Percentiles rank a stretch among this genome's conserved stretches.
phyloP scores from a whole-genome alignment of 2,113 vertebrate genomes.

The Paradisaea rubra region DNA sequence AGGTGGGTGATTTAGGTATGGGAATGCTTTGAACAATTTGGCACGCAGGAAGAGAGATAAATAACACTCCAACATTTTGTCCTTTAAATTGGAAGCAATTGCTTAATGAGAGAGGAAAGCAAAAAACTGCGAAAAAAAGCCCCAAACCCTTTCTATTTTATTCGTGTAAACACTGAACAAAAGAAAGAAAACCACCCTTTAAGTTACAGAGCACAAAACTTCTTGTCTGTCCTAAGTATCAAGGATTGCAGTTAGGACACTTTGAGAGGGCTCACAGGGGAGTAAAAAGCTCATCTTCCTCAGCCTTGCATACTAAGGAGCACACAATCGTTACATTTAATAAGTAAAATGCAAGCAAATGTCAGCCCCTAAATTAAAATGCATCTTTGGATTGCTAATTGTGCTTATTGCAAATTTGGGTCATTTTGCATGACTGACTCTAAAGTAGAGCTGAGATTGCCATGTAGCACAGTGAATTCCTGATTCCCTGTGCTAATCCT shows the following conservation, averaged over 20 bases:
- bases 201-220: neutral
- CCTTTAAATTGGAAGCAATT: neutral
- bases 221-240: neutral
- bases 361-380: constrained; percentile 65
- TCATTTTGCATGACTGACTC: constrained; percentile 72
- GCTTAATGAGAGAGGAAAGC: neutral
- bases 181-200: neutral
- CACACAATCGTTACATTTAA: constrained; percentile 57
- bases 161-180: neutral
- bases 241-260: neutral
- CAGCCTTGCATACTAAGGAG: neutral
- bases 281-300: neutral
- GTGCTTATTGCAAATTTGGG: constrained; percentile 73
- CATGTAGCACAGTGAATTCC: constrained; percentile 43
- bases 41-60: accelerated
- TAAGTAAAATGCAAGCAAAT: constrained; percentile 61
- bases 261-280: neutral
- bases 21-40: neutral
- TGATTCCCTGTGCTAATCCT: constrained; percentile 68
- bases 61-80: neutral
- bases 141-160: neutral
- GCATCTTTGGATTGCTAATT: constrained; percentile 73
- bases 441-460: constrained; percentile 59
- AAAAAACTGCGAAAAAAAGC: accelerated
- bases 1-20: neutral